Evolutionary conservation across 2,888 invertebrate genomes (phyloP).

Genomic region (Marasmarcha lunaedactyla): DNA sequence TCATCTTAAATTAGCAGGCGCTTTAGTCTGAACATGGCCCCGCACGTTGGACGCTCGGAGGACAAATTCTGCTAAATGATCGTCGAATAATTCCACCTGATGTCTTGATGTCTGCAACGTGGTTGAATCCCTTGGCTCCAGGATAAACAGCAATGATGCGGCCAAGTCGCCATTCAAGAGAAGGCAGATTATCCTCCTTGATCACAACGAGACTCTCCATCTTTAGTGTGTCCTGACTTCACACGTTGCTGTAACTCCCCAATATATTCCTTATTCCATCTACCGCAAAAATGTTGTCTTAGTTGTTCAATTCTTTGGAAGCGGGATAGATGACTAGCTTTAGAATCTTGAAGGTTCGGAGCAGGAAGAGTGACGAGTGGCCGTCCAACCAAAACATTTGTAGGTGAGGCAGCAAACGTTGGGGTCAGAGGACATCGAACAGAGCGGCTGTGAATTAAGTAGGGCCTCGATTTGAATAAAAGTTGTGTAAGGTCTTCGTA

Average conservation of each 20-base stretch:
- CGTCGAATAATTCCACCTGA: no score
- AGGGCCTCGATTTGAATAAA: not conserved
- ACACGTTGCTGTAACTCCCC: no score
- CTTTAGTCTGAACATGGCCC: no score
- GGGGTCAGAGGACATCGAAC: not conserved
- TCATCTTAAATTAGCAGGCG: no score
- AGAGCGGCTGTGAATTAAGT: not conserved
- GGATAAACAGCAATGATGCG: no score
- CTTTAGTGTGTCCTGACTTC: not conserved
- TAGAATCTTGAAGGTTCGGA: not conserved
- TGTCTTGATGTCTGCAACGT: no score
- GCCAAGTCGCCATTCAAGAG: no score
- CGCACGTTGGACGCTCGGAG: no score
- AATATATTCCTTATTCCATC: not conserved
- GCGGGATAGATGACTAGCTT: not conserved
- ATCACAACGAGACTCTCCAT: not conserved
- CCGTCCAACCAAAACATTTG: not conserved
- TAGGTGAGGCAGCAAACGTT: no score
- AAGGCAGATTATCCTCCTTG: no score
- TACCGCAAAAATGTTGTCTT: not conserved
- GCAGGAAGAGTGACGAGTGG: not conserved
- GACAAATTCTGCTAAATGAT: no score
- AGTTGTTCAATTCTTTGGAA: not conserved
- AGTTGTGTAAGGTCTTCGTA: not conserved
- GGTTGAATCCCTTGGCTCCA: no score